phyloP scores from a whole-genome alignment of 2,797 vertebrate species.

The Cirrhinus molitorella region DNA sequence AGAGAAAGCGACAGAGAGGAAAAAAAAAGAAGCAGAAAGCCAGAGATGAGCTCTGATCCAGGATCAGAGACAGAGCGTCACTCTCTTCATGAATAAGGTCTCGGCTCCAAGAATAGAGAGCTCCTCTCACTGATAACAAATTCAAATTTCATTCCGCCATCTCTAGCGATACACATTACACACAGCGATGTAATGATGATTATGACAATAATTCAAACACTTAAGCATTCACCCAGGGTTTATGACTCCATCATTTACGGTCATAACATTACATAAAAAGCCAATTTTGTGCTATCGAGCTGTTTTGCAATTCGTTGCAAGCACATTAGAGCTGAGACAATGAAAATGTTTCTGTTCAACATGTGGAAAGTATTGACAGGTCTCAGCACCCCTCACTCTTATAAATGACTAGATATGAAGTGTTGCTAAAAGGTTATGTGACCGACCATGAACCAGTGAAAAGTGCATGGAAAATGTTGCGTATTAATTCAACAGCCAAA shows the following conservation, averaged over 20 bases:
- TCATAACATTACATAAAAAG: constrained; percentile 77
- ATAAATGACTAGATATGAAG: background rate
- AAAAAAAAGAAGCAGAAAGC: constrained; percentile 11
- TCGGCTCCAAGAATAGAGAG: constrained; percentile 46
- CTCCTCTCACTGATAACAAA: constrained; percentile 51
- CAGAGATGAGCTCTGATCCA: constrained; percentile 72
- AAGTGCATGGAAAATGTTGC: background rate
- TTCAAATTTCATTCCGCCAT: constrained; percentile 66
- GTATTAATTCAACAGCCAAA: background rate
- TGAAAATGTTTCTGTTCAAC: constrained; percentile 71
- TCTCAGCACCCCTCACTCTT: constrained; percentile 9
- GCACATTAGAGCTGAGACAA: constrained; percentile 70
- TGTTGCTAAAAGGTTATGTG: constrained; percentile 12
- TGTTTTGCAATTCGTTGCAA: constrained; percentile 66
- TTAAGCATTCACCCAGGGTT: constrained; percentile 74
- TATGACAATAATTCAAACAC: constrained; percentile 74
- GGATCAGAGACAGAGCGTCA: constrained; percentile 72
- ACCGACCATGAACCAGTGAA: background rate
- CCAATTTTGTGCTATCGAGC: constrained; percentile 68
- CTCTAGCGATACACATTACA: constrained; percentile 71
- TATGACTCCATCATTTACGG: constrained; percentile 71
- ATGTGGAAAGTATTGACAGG: constrained; percentile 53
- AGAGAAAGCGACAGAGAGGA: constrained; percentile 63
- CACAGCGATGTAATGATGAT: constrained; percentile 74
- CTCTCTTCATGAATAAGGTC: constrained; percentile 68